Base-by-base conservation (phyloP, 2,888 invertebrate species). In the Periphyllus acericola region DNA sequence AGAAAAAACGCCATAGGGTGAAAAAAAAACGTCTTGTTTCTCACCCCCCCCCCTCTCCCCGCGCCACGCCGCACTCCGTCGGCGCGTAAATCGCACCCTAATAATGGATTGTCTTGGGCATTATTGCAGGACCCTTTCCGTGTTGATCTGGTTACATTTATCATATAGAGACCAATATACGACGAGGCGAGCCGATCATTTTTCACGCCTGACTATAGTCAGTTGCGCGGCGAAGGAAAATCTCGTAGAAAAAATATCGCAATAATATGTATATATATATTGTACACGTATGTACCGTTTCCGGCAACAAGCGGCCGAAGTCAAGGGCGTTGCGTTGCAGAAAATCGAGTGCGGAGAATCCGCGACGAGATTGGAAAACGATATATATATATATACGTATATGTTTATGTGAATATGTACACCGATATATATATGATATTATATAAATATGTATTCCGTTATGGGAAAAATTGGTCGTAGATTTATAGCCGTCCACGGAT, bases 121-220 rank as follows among this genome's bases (percentile, higher is more conserved):
- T 87, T 87, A 87, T 87, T 87, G 74, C 81, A 66, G 75, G 87
- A 72, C 87, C 87, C 87, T 72, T 66, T 74, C 29, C 66, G 21
- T 40, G 87, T 87, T 80, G 86, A 86, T 86, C 86, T 72, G 86
- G 78, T 78, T 74, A 81, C 87, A 87, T 87, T 87, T 87, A 87
- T 87, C 87, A 87, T 87, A 87, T 25, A 60, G 87, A 72, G 86
- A 32, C 87, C 87, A 80, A 86, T 66, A 81, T 74, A 81, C 80
- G 81, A 80, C 81, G 78, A 87, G 52, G 55, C 86, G 71, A 87
- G 81, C 80, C 80, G 81, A 87, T 80, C 87, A 81, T 87, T 87
- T 87, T 87, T 87, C 87, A 87, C 87, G 74, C 60, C 72, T 68
- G 34, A 52, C 84, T 83, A 76, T 84, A 75, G 40, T 36, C 83